phyloP scores from a whole-genome alignment of 2,113 vertebrate genomes.

The Struthio camelus region DNA sequence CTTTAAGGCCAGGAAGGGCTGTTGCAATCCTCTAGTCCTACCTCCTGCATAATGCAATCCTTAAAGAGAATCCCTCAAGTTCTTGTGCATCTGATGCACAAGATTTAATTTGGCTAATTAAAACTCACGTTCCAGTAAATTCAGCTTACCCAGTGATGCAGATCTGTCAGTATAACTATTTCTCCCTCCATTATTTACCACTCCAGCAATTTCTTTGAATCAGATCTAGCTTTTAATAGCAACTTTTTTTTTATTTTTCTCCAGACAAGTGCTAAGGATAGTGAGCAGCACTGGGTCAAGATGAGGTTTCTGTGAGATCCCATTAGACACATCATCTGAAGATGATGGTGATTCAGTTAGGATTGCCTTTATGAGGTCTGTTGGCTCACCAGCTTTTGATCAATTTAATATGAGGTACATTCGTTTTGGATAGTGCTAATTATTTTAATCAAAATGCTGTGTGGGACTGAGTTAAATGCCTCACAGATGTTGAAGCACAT shows the following conservation, averaged over 20 bases:
- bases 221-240: neutral
- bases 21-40: neutral
- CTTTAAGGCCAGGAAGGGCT: neutral
- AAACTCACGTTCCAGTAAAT: neutral
- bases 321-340: neutral
- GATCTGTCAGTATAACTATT: neutral
- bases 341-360: conserved; percentile 24
- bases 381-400: conserved; percentile 42
- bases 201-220: neutral
- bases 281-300: neutral
- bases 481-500: conserved; percentile 44
- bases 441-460: conserved; percentile 37
- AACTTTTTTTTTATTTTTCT: neutral
- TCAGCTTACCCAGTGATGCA: neutral
- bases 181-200: neutral
- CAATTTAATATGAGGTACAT: conserved; percentile 32
- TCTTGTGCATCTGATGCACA: neutral
- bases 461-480: conserved; percentile 26
- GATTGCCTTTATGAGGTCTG: neutral
- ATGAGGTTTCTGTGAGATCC: conserved; percentile 2
- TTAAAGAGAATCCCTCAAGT: too few relatives aligned
- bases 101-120: neutral
- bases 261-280: neutral
- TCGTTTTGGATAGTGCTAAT: conserved; percentile 39
- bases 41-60: neutral